Base-by-base conservation (phyloP, 1,140 invertebrate species). In the Helicoverpa armigera region DNA sequence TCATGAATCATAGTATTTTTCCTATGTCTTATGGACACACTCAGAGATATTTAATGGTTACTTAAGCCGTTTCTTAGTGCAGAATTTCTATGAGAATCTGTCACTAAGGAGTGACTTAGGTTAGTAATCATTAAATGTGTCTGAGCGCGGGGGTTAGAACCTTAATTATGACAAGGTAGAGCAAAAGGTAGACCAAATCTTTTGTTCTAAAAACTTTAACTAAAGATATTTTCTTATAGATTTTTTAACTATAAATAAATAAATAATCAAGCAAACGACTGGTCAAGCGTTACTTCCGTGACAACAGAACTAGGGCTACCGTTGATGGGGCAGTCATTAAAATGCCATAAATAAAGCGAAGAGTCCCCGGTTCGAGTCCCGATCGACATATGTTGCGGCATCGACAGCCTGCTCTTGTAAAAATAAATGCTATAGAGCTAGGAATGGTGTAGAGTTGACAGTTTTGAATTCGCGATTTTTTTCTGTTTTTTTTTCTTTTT, bases 311-410 rank as follows among this genome's bases (percentile, higher is more conserved):
- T 43, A 23, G 18, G 75, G 81, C 80, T 81, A 80, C 84, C 73
- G 81, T 61, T 81, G 78, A 73, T 74, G 79, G 80, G 79, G 81
- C 60, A 58, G 87, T 93, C 90, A 92, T 93, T 93, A 93, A 91
- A 92, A 88, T 86, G 85, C 85, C 86, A 93, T 93, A 91, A 92
- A 93, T 92, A 89, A 87, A 86, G 61, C 72, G 82, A 81, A 86
- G 86, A 90, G 88, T 86, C 86, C 67, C 80, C 67, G 53, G 74
- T 82, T 83, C 77, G 81, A 80, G 58, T 80, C 77, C 81, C 82
- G 82, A 82, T 82, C 82, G 86, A 89, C 89, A 90, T 90, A 84
- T 90, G 89, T 87, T 86, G 80, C 65, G 58, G 53, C 31, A 51
- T 83, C 83, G 79, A 82, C 84, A 84, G 82, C 51, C 82, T 83